Percentiles rank a stretch among this genome's conserved stretches.
These are phyloP conservation scores for Anarsia innoxiella DNA, from an alignment of 2,888 invertebrate species.

Conservation along the genomic window DNA sequence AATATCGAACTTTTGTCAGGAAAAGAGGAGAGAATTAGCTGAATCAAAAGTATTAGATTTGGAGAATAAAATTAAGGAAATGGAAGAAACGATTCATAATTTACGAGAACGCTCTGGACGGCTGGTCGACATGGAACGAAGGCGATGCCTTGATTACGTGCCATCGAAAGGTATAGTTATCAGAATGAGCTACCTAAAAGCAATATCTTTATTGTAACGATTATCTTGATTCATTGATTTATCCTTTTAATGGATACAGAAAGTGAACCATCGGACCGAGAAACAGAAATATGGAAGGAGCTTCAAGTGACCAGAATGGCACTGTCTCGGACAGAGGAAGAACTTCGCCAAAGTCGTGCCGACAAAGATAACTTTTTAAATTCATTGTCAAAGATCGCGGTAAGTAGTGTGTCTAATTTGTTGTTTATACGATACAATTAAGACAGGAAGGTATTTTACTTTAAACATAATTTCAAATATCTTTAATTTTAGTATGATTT, in stretches of 20 bases:
- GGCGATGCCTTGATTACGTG: slow-evolving; percentile 47
- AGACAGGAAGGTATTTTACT: not conserved
- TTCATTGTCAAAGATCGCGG: slow-evolving; percentile 64
- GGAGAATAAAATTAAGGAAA: slow-evolving; percentile 39
- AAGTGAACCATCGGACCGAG: slow-evolving; percentile 56
- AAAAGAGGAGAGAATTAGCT: slow-evolving; percentile 33
- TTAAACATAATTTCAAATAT: too few relatives aligned
- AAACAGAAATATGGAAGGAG: slow-evolving; percentile 69
- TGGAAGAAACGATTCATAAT: slow-evolving; percentile 37
- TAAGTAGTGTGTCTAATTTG: too few relatives aligned
- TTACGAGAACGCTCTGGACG: slow-evolving; percentile 43
- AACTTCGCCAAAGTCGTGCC: slow-evolving; percentile 48
- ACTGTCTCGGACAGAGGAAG: slow-evolving; percentile 51
- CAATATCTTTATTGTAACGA: too few relatives aligned
- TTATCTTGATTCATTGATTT: too few relatives aligned
- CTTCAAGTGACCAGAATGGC: slow-evolving; percentile 49
- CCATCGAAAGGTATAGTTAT: slow-evolving; percentile 61
- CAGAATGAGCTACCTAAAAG: too few relatives aligned
- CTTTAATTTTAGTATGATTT: not conserved
- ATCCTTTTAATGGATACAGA: too few relatives aligned
- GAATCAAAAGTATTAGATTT: slow-evolving; percentile 33
- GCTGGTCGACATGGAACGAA: slow-evolving; percentile 48
- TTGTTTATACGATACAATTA: slow-evolving; percentile 1
- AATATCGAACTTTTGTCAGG: too few relatives aligned
- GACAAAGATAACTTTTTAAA: slow-evolving; percentile 70